A percentile compares a stretch with the other conserved stretches of the same genome.
phyloP scores from a whole-genome alignment of 2,113 vertebrate species.

The Phoenicopterus ruber region DNA sequence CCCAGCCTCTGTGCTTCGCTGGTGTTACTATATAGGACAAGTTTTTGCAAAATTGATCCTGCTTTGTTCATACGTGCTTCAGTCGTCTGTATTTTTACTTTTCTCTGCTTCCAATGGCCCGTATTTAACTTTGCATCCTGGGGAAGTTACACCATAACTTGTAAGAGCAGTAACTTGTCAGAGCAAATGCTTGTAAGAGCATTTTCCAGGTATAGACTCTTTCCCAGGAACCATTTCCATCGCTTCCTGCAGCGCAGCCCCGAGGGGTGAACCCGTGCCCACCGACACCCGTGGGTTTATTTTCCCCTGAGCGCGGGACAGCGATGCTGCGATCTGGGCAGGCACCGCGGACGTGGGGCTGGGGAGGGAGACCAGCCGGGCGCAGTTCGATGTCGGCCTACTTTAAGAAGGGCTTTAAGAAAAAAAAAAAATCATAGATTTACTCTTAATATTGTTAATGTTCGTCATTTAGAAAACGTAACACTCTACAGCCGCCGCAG shows the following conservation, averaged over 20 bases:
- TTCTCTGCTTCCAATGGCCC: not conserved
- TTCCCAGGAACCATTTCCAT: not conserved
- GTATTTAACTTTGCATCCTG: not conserved
- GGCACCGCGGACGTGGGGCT: not conserved
- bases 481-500: not conserved
- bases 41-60: not conserved
- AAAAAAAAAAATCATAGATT: not conserved
- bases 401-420: not conserved
- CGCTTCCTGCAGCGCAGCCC: not conserved
- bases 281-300: not conserved
- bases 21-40: not conserved
- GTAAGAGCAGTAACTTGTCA: not conserved
- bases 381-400: not conserved
- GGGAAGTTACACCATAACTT: not conserved
- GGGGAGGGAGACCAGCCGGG: accelerated
- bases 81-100: not conserved
- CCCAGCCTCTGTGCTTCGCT: not conserved
- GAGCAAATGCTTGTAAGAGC: not conserved
- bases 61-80: accelerated
- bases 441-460: not conserved
- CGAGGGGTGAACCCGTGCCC: not conserved
- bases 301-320: not conserved
- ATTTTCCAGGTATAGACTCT: not conserved
- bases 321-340: accelerated
- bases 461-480: not conserved